Evolutionary conservation across 35 echinoderm and acorn worm species (phyloP).

Genomic region (Anneissia japonica): DNA sequence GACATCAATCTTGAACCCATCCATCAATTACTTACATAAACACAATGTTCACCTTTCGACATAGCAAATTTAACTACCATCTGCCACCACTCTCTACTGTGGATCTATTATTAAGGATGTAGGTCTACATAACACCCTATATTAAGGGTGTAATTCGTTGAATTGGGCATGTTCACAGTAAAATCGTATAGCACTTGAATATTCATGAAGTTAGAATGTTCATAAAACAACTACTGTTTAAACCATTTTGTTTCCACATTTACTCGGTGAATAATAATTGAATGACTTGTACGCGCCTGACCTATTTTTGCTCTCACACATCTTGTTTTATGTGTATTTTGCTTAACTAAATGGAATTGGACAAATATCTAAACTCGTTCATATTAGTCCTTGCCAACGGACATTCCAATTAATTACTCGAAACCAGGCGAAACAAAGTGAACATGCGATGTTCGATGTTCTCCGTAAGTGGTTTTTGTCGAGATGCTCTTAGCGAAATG

Average conservation of each 20-base stretch:
- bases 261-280: background rate
- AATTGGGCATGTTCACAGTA: too few relatives aligned
- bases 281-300: background rate
- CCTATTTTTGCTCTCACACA: background rate
- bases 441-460: background rate
- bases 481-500: background rate
- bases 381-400: background rate
- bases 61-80: too few relatives aligned
- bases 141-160: too few relatives aligned
- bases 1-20: too few relatives aligned
- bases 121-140: too few relatives aligned
- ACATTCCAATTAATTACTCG: background rate
- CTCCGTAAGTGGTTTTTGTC: conserved; percentile 1
- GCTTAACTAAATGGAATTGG: background rate
- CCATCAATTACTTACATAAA: too few relatives aligned
- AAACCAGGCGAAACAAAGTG: background rate
- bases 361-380: background rate
- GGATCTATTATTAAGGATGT: too few relatives aligned
- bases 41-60: too few relatives aligned
- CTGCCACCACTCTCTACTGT: too few relatives aligned
- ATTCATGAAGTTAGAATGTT: background rate
- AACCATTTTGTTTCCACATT: background rate
- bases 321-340: background rate
- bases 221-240: background rate
- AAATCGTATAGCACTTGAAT: background rate